Evolutionary conservation across 1,140 invertebrate genomes (phyloP).

Genomic region (Bathynomus jamesi): DNA sequence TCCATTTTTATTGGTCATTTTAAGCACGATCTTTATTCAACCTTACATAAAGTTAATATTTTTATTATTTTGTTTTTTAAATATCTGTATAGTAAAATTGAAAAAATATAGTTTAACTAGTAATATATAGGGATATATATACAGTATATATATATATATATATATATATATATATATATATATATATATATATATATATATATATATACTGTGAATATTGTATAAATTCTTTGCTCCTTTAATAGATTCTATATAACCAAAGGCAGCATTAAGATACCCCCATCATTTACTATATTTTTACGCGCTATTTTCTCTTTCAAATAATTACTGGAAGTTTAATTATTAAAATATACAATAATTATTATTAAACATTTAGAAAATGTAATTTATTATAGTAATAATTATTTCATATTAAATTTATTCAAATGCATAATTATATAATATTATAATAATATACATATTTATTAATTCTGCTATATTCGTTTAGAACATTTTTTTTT

Average conservation of each 20-base stretch:
- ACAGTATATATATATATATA: not conserved
- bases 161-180: conserved; percentile 3
- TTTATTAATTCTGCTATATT: too few relatives aligned
- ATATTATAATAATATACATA: not conserved
- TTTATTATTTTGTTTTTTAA: not conserved
- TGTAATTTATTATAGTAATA: not conserved
- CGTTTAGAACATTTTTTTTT: too few relatives aligned
- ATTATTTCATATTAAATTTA: not conserved
- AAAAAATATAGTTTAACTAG: not conserved
- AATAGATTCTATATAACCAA: too few relatives aligned
- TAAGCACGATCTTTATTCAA: not conserved
- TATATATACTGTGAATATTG: not conserved
- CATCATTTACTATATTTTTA: too few relatives aligned
- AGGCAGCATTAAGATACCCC: too few relatives aligned
- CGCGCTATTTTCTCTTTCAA: too few relatives aligned
- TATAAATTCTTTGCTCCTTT: too few relatives aligned
- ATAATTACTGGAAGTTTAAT: too few relatives aligned
- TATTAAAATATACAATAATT: not conserved
- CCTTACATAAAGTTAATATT: not conserved
- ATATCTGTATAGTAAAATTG: not conserved
- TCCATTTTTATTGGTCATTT: not conserved
- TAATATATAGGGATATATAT: not conserved
- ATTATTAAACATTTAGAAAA: not conserved
- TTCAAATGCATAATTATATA: not conserved
- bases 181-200: conserved; percentile 2